Evolutionary conservation across 2,113 vertebrate genomes (phyloP).

Genomic region (Haplochromis burtoni): DNA sequence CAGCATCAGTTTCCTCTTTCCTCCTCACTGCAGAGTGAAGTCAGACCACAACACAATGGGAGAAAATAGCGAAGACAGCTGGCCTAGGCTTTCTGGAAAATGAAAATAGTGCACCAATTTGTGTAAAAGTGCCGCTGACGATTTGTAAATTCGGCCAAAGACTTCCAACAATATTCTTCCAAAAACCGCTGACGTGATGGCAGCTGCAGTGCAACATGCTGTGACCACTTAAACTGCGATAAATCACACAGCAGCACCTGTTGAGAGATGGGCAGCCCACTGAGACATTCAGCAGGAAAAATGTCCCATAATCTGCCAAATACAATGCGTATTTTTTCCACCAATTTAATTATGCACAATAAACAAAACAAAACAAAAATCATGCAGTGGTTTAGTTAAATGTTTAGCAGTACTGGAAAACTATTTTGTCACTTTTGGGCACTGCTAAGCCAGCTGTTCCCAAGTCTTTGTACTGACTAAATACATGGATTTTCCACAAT

Average conservation of each 20-base stretch:
- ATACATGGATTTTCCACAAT: not conserved
- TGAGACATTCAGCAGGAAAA: not conserved
- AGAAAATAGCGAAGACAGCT: not conserved
- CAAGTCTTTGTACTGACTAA: not conserved
- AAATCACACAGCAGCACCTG: slow-evolving; percentile 17
- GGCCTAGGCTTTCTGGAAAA: not conserved
- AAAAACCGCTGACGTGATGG: not conserved
- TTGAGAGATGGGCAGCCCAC: not conserved
- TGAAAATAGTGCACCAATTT: not conserved
- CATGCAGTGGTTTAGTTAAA: not conserved
- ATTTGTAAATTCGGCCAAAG: not conserved
- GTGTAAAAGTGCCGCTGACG: not conserved
- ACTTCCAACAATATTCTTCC: not conserved
- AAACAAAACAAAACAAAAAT: not conserved
- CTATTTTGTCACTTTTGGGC: not conserved
- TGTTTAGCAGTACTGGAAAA: not conserved
- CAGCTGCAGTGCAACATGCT: not conserved
- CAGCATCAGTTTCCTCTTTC: slow-evolving; percentile 14
- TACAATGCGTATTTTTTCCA: not conserved
- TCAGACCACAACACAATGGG: not conserved
- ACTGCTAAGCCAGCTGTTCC: not conserved
- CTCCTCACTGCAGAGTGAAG: not conserved
- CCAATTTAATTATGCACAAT: not conserved
- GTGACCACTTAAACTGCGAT: not conserved
- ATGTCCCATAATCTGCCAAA: not conserved